Percentiles rank a stretch among this genome's conserved stretches.
Evolutionary conservation across 1,140 invertebrate species (phyloP).

Genomic region (Lasioglossum baleicum): DNA sequence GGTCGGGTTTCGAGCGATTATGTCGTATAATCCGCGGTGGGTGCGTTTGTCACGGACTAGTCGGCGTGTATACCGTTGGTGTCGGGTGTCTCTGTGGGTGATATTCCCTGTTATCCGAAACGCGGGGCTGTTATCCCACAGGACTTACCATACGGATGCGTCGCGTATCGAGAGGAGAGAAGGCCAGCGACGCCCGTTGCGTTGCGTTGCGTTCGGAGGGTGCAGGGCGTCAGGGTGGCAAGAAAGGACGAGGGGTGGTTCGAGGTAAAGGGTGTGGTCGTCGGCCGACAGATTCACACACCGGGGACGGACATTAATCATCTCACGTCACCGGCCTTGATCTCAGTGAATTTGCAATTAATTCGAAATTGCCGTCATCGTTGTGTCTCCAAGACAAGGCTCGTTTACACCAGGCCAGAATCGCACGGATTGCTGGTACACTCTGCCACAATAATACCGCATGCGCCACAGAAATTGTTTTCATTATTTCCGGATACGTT

Average conservation of each 20-base stretch:
- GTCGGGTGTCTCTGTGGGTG: conserved; percentile 74
- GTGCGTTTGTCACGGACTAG: conserved; percentile 71
- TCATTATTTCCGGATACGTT: too few species aligned
- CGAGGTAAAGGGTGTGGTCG: conserved; percentile 27
- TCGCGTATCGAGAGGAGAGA: conserved; percentile 18
- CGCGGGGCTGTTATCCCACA: conserved; percentile 78
- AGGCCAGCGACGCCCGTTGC: background rate
- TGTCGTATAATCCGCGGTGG: conserved; percentile 75
- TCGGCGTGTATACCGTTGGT: conserved; percentile 68
- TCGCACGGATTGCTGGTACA: background rate
- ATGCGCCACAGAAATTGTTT: too few species aligned
- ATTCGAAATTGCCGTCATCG: conserved; percentile 68
- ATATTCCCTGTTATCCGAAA: conserved; percentile 79
- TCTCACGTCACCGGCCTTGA: conserved; percentile 60
- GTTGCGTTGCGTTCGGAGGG: background rate
- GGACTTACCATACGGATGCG: conserved; percentile 70
- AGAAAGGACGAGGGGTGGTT: background rate
- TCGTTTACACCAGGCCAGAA: conserved; percentile 3
- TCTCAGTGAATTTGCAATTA: conserved; percentile 71
- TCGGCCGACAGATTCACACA: conserved; percentile 46
- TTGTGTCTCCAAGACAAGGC: conserved; percentile 41
- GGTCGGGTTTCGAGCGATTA: conserved; percentile 77
- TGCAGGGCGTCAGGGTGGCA: background rate
- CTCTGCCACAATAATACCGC: background rate
- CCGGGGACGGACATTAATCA: conserved; percentile 64